phyloP scores from a whole-genome alignment of 64 coral and sea anemone genomes.

The Montipora sp. region DNA sequence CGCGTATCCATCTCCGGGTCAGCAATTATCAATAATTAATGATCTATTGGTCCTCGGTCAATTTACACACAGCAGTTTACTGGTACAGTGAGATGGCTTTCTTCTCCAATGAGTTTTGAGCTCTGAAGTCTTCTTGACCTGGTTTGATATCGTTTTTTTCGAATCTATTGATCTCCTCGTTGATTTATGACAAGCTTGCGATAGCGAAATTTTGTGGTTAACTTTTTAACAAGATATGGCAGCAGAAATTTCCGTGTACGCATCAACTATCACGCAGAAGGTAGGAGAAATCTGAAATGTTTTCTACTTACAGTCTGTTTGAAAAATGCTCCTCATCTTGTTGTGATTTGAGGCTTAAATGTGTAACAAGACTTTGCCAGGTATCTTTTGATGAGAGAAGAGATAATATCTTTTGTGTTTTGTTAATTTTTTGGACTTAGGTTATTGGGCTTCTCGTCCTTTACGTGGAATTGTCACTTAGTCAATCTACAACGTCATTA shows the following conservation, averaged over 20 bases:
- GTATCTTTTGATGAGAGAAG: neutral
- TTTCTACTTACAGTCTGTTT: neutral
- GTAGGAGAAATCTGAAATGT: neutral
- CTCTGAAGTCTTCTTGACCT: neutral
- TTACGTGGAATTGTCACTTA: neutral
- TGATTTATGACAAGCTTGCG: neutral
- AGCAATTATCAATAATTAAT: slow-evolving; percentile 48
- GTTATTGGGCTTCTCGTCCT: slow-evolving; percentile 9
- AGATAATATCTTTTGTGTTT: slow-evolving; percentile 8
- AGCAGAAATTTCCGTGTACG: neutral
- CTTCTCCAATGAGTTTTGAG: neutral
- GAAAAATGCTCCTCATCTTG: neutral
- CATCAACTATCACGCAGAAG: neutral
- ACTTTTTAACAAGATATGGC: neutral
- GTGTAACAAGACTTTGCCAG: neutral
- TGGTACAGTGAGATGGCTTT: neutral
- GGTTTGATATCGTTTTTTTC: neutral
- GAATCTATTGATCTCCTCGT: neutral
- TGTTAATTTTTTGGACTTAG: slow-evolving; percentile 12
- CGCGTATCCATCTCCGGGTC: neutral
- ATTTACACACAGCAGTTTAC: slow-evolving; percentile 17
- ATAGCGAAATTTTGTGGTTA: neutral
- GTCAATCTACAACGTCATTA: slow-evolving; percentile 10
- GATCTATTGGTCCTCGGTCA: slow-evolving; percentile 16
- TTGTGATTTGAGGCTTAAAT: neutral